A percentile compares a stretch with the other conserved stretches of the same genome.
These are phyloP conservation scores for Parthenolecanium corni DNA, from an alignment of 2,888 invertebrate genomes.

Conservation along the genomic window DNA sequence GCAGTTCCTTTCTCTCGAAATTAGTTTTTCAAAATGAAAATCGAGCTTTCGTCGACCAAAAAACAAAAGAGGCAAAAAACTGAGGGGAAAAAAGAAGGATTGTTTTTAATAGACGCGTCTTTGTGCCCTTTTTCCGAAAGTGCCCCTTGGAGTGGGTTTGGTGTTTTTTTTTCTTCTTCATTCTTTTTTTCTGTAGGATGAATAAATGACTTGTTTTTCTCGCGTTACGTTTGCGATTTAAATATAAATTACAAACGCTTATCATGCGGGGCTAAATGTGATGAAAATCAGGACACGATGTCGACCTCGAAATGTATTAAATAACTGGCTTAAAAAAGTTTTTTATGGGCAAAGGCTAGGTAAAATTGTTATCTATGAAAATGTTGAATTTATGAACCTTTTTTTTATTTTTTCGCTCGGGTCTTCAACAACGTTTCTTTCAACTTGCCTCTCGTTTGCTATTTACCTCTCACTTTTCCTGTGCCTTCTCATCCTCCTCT, in stretches of 20 bases:
- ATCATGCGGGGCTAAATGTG: constrained; percentile 4
- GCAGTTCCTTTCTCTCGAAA: neutral
- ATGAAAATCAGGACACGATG: constrained; percentile 1
- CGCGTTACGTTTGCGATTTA: constrained; percentile 9
- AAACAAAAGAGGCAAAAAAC: no score
- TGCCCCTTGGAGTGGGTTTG: constrained; percentile 4
- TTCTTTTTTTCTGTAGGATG: constrained; percentile 1
- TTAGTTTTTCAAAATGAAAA: constrained; percentile 23
- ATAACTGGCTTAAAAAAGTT: neutral
- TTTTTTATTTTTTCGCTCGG: no score
- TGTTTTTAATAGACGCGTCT: constrained; percentile 10
- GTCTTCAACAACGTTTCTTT: no score
- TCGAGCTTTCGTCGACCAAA: constrained; percentile 12
- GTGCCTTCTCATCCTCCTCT: no score
- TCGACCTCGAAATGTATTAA: no score
- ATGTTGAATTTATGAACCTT: no score
- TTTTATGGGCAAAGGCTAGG: no score
- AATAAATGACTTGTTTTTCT: neutral
- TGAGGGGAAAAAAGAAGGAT: neutral
- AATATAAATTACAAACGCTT: constrained; percentile 19
- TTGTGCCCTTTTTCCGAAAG: neutral
- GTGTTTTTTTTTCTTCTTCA: constrained; percentile 6
- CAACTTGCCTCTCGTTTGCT: no score
- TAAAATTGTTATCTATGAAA: no score
- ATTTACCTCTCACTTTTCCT: no score